A percentile compares a stretch with the other conserved stretches of the same genome.
phyloP scores from a whole-genome alignment of 2,113 vertebrate species.

The Bujurquina vittata region DNA sequence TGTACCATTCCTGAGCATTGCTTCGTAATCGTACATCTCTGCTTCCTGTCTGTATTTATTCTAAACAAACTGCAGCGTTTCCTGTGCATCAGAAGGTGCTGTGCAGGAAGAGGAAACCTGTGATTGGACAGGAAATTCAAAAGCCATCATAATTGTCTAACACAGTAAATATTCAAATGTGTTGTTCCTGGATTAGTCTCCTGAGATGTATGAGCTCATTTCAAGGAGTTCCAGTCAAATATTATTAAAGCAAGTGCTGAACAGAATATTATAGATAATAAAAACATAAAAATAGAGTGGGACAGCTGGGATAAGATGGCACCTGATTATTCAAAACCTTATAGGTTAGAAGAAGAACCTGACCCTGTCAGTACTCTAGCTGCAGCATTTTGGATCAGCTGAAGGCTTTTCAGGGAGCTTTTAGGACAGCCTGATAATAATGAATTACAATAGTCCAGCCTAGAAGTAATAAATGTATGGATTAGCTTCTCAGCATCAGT shows the following conservation, averaged over 20 bases:
- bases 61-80: neutral
- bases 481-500: too few species aligned
- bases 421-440: too few species aligned
- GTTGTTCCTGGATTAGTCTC: neutral
- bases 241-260: neutral
- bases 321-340: too few species aligned
- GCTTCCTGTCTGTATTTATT: conserved; percentile 4
- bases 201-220: neutral
- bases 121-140: neutral
- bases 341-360: too few species aligned
- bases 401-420: too few species aligned
- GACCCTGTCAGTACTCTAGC: too few species aligned
- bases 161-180: neutral
- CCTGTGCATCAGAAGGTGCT: neutral
- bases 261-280: too few species aligned
- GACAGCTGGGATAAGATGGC: too few species aligned
- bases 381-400: too few species aligned
- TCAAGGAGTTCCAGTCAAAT: neutral
- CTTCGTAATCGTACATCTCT: neutral
- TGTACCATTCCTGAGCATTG: neutral
- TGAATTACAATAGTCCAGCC: too few species aligned
- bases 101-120: neutral
- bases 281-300: too few species aligned
- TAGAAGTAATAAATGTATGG: too few species aligned
- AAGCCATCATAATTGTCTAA: neutral